These are phyloP conservation scores for Danio jaintianensis DNA, from an alignment of 2,797 vertebrate genomes.

Conservation along the genomic window DNA sequence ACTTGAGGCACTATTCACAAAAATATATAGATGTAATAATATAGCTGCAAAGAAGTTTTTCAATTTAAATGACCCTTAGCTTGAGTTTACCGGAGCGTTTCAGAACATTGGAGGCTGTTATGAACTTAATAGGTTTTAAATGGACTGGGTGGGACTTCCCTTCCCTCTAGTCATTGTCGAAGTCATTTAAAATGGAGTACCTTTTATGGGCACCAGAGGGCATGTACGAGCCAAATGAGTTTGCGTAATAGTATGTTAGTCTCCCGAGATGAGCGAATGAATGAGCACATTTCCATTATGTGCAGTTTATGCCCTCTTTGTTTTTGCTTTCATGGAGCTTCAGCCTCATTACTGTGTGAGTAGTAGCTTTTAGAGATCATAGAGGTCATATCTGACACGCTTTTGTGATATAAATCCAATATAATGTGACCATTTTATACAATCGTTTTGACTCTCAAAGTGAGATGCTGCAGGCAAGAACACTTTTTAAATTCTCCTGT, in stretches of 20 bases:
- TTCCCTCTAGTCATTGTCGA: slow-evolving; percentile 4
- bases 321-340: slow-evolving; percentile 12
- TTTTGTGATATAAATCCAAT: not conserved
- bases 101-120: slow-evolving; percentile 6
- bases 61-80: not conserved
- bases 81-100: not conserved
- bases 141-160: not conserved
- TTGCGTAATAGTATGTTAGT: slow-evolving; percentile 1
- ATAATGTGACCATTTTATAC: not conserved
- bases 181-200: slow-evolving; percentile 37
- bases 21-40: slow-evolving; percentile 13
- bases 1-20: slow-evolving; percentile 15
- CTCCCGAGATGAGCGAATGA: not conserved
- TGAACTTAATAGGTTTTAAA: not conserved
- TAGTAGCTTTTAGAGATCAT: not conserved
- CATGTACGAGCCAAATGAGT: slow-evolving; percentile 43
- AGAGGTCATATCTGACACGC: not conserved
- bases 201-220: slow-evolving; percentile 68
- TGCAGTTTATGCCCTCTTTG: not conserved
- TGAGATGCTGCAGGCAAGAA: too few species aligned
- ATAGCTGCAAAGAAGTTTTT: not conserved
- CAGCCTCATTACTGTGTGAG: not conserved
- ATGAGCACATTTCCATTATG: not conserved
- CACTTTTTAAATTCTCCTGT: too few species aligned
- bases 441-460: not conserved